Percentiles rank a stretch among this genome's conserved stretches.
Evolutionary conservation across 1,140 invertebrate genomes (phyloP).

Genomic region (Microplitis demolitor): DNA sequence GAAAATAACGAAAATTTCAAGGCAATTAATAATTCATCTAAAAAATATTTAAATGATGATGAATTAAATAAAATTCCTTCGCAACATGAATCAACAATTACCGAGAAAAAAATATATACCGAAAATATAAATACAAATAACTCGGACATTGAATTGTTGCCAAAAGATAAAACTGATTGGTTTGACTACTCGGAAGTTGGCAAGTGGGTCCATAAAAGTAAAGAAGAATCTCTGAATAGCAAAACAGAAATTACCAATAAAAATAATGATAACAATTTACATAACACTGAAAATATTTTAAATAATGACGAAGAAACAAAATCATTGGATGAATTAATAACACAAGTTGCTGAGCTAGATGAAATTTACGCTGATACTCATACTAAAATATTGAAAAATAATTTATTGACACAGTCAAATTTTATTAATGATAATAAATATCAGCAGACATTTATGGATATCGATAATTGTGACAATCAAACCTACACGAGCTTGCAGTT

Average conservation of each 20-base stretch:
- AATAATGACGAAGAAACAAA: conserved; percentile 55
- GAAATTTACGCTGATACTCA: conserved; percentile 77
- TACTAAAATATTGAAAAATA: conserved; percentile 47
- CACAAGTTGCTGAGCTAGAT: conserved; percentile 75
- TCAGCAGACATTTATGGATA: conserved; percentile 48
- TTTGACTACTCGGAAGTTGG: conserved; percentile 55
- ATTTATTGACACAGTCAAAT: conserved; percentile 30
- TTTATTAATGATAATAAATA: conserved; percentile 18
- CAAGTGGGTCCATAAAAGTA: conserved; percentile 49
- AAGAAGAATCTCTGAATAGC: conserved; percentile 35
- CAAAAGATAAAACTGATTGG: conserved; percentile 44
- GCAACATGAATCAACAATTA: conserved; percentile 12
- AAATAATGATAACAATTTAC: conserved; percentile 35
- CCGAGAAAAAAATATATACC: conserved; percentile 17
- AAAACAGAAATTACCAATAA: too few relatives aligned
- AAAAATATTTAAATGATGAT: conserved; percentile 9
- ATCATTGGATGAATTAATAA: conserved; percentile 70
- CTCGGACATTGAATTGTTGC: background rate
- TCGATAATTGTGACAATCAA: conserved; percentile 74
- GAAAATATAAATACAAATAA: conserved; percentile 11
- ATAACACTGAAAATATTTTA: conserved; percentile 32
- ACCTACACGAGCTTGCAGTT: conserved; percentile 83
- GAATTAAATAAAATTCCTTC: conserved; percentile 16
- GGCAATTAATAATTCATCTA: background rate
- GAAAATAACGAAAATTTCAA: conserved; percentile 35